phyloP scores from a whole-genome alignment of 2,888 invertebrate genomes.

The Dilophus febrilis region DNA sequence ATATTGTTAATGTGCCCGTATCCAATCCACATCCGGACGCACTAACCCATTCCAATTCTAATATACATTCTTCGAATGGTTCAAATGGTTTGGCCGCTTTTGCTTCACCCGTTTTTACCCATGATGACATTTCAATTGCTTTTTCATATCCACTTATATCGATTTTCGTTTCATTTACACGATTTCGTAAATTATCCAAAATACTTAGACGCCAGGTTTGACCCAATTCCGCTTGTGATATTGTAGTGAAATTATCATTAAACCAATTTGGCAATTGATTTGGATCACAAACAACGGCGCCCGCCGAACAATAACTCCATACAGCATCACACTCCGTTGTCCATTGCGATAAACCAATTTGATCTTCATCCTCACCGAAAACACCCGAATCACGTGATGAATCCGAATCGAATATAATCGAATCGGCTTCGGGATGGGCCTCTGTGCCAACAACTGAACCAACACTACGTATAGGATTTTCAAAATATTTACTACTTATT shows the following conservation, averaged over 20 bases:
- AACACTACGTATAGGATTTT: constrained; percentile 59
- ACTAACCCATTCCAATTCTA: constrained; percentile 70
- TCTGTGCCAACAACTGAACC: constrained; percentile 70
- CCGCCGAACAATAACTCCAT: constrained; percentile 68
- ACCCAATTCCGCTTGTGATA: constrained; percentile 42
- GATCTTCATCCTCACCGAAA: constrained; percentile 63
- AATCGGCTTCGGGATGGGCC: constrained; percentile 73
- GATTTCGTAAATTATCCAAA: constrained; percentile 45
- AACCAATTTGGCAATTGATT: constrained; percentile 65
- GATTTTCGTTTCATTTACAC: constrained; percentile 32
- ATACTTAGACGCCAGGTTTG: constrained; percentile 63
- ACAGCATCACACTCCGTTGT: constrained; percentile 68
- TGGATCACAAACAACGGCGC: constrained; percentile 61
- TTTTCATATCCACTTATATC: constrained; percentile 48
- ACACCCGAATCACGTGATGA: constrained; percentile 53
- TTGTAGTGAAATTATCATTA: constrained; percentile 34
- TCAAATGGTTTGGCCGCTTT: constrained; percentile 40
- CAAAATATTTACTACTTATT: constrained; percentile 47
- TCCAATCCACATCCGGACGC: constrained; percentile 41
- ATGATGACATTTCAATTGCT: constrained; percentile 70
- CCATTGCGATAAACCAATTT: constrained; percentile 41
- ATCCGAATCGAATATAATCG: constrained; percentile 61
- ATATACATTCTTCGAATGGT: constrained; percentile 53
- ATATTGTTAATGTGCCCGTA: constrained; percentile 56
- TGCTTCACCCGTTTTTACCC: constrained; percentile 70